These are phyloP conservation scores for Bathynomus jamesi DNA, from an alignment of 1,140 invertebrate species.

Conservation along the genomic window DNA sequence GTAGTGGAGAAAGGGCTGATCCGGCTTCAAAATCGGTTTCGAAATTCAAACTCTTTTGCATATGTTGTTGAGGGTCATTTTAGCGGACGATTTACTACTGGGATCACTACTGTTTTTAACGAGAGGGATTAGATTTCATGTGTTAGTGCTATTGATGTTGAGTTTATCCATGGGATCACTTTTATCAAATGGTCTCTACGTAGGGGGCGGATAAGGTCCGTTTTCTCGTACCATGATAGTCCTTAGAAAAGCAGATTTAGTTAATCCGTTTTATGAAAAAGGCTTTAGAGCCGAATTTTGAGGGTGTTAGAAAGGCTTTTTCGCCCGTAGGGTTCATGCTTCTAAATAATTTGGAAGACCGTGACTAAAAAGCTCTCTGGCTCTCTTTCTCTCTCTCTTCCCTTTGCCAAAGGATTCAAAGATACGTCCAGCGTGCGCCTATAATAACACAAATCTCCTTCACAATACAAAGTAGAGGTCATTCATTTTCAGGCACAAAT, in stretches of 20 bases:
- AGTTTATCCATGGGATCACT: neutral
- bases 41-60: neutral
- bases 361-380: neutral
- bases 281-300: neutral
- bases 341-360: slow-evolving; percentile 1
- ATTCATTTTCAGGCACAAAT: neutral
- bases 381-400: neutral
- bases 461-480: neutral
- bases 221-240: neutral
- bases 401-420: neutral
- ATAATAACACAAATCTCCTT: neutral
- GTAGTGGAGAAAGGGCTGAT: neutral
- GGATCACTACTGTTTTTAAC: neutral
- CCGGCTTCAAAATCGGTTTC: neutral
- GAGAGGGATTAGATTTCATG: neutral
- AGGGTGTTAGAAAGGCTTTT: neutral
- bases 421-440: neutral
- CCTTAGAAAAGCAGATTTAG: neutral
- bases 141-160: slow-evolving; percentile 1
- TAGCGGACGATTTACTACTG: neutral
- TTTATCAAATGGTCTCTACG: neutral
- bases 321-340: neutral
- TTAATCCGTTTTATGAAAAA: neutral
- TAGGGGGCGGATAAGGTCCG: neutral
- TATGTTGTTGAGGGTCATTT: neutral